phyloP scores from a whole-genome alignment of 2,797 vertebrate species.

The Hippocampus kuda region DNA sequence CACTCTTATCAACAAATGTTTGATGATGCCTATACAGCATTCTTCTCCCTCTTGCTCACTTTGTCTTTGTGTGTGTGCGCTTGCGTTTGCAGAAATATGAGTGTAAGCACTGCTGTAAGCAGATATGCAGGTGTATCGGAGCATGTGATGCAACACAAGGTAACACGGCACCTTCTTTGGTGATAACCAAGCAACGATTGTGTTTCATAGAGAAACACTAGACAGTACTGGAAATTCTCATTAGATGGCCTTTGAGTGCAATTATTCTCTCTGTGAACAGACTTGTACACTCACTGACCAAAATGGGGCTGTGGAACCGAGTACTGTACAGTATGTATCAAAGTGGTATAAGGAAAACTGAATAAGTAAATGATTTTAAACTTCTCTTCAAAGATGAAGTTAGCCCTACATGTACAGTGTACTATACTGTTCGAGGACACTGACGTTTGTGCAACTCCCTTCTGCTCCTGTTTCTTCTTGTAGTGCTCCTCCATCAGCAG shows the following conservation, averaged over 20 bases:
- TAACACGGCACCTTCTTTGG: slow-evolving; percentile 23
- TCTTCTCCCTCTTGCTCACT: background rate
- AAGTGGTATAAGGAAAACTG: background rate
- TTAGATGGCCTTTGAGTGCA: slow-evolving; percentile 1
- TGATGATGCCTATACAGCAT: background rate
- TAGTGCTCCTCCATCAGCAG: slow-evolving; percentile 77
- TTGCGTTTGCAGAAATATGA: slow-evolving; percentile 29
- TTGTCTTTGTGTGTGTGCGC: slow-evolving; percentile 14
- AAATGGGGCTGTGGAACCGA: background rate
- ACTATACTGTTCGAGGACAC: no score
- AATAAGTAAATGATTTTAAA: background rate
- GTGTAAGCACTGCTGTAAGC: slow-evolving; percentile 22
- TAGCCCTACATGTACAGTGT: background rate
- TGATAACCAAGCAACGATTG: slow-evolving; percentile 15
- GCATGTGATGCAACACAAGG: slow-evolving; percentile 29
- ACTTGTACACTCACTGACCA: background rate
- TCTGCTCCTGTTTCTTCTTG: slow-evolving; percentile 62
- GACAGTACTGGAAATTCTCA: slow-evolving; percentile 4
- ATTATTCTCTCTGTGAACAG: slow-evolving; percentile 2
- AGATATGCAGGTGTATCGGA: slow-evolving; percentile 33
- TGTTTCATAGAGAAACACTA: slow-evolving; percentile 23
- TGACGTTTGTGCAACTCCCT: slow-evolving; percentile 45
- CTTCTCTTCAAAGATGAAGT: background rate
- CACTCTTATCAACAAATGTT: background rate
- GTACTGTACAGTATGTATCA: no score